A percentile compares a stretch with the other conserved stretches of the same genome.
These are phyloP conservation scores for Heliconius eleuchia DNA, from an alignment of 1,140 invertebrate species.

Conservation along the genomic window DNA sequence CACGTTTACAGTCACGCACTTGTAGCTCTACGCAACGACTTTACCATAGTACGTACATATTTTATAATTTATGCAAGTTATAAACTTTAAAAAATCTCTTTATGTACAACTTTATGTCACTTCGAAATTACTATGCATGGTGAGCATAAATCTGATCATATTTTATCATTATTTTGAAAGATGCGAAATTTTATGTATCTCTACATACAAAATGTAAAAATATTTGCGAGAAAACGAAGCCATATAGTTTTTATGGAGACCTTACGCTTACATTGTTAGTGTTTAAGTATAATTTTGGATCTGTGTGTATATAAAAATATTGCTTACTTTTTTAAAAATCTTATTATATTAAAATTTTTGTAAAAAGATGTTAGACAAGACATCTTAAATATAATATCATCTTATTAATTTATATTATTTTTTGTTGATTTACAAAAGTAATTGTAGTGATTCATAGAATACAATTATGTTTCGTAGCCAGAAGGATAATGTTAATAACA, in stretches of 20 bases:
- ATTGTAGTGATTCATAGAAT: conserved; percentile 13
- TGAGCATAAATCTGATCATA: background rate
- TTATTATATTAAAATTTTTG: background rate
- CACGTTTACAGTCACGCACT: too few relatives aligned
- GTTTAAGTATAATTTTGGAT: conserved; percentile 25
- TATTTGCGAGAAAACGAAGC: conserved; percentile 21
- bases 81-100: too few relatives aligned
- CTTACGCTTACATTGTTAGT: conserved; percentile 27
- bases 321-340: too few relatives aligned
- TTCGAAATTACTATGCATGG: too few relatives aligned
- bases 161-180: conserved; percentile 7
- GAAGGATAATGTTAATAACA: conserved; percentile 43
- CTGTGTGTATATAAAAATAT: background rate
- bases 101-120: too few relatives aligned
- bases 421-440: background rate
- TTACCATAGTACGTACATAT: background rate
- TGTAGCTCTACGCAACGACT: too few relatives aligned
- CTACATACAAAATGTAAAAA: background rate
- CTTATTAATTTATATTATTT: background rate
- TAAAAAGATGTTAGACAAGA: background rate
- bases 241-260: conserved; percentile 31
- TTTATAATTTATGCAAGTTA: too few relatives aligned
- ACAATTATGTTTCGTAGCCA: conserved; percentile 26
- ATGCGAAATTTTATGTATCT: background rate
- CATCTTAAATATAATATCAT: background rate